Percentiles rank a stretch among this genome's conserved stretches.
phyloP scores from a whole-genome alignment of 2,888 invertebrate species.

The Autographa gamma region DNA sequence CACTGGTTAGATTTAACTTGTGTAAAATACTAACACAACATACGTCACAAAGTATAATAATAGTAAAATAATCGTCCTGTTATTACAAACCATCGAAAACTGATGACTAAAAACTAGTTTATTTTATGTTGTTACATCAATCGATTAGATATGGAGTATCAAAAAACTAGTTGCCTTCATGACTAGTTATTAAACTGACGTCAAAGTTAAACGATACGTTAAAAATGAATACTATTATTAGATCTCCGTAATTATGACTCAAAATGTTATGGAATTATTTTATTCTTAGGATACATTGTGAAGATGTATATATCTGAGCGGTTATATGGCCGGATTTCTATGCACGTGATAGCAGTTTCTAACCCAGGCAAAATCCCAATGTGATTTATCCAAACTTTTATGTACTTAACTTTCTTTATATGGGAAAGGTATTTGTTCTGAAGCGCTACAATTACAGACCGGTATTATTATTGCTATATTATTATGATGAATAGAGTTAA shows the following conservation, averaged over 20 bases:
- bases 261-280: not conserved
- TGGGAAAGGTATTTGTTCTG: too few relatives aligned
- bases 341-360: too few relatives aligned
- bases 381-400: too few relatives aligned
- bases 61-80: not conserved
- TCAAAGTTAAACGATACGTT: not conserved
- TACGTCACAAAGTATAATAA: not conserved
- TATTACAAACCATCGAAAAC: not conserved
- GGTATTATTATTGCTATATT: too few relatives aligned
- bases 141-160: not conserved
- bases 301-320: too few relatives aligned
- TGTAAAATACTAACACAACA: not conserved
- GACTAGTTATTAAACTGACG: not conserved
- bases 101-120: not conserved
- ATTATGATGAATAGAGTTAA: too few relatives aligned
- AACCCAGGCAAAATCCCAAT: too few relatives aligned
- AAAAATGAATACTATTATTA: not conserved
- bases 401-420: too few relatives aligned
- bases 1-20: too few relatives aligned
- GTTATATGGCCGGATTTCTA: too few relatives aligned
- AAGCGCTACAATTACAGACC: too few relatives aligned
- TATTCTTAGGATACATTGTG: too few relatives aligned
- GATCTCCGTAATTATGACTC: not conserved
- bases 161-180: not conserved
- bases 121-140: not conserved